Base-by-base conservation (phyloP, 2,888 invertebrate species). In the Gymnocheta viridis region DNA sequence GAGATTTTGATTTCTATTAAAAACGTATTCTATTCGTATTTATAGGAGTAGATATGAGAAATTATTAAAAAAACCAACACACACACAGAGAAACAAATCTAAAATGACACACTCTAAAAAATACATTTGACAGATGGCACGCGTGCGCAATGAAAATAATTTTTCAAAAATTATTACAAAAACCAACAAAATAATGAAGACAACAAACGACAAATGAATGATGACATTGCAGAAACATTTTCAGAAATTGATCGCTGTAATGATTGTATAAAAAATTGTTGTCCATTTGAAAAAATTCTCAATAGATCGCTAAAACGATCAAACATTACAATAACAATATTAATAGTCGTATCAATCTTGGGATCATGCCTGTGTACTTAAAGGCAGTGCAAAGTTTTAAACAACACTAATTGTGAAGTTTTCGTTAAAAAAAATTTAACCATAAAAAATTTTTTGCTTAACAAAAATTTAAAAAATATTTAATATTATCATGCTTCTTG, bases 81-180 rank as follows among this genome's bases (percentile, higher is more conserved):
- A 32, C 51, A 76, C 19, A 44, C 32, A 32, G 44, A 76, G n/a
- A n/a, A 66, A 69, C 64, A 69, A 70, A 62, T 64, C 29, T 22
- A 14, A 64, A 72, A 80, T 41, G 62, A 70, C 49, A 76, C 56
- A 66, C 29, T 32, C 54, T 62, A 27, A 51, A 73, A 78, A 64
- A 47, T 3, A 22, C 73, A 81, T 81, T 78, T 81, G 84, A 84
- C 81, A 84, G 81, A 83, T 83, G 86, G 83, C 86, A 86, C 85
- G 85, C 86, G 86, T 85, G 85, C 85, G 83, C 86, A 76, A 67
- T 85, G 73, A 83, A 82, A 76, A 82, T 73, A 77, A 67, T 73
- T 70, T 79, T 82, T 82, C 72, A 76, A 76, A n/a, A 76, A 77
- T 70, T 10, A 41, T 49, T 70, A 67, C 38, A 64, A 64, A 76